These are phyloP conservation scores for Drosophila rellima DNA, from an alignment of 2,888 invertebrate species.

Conservation along the genomic window DNA sequence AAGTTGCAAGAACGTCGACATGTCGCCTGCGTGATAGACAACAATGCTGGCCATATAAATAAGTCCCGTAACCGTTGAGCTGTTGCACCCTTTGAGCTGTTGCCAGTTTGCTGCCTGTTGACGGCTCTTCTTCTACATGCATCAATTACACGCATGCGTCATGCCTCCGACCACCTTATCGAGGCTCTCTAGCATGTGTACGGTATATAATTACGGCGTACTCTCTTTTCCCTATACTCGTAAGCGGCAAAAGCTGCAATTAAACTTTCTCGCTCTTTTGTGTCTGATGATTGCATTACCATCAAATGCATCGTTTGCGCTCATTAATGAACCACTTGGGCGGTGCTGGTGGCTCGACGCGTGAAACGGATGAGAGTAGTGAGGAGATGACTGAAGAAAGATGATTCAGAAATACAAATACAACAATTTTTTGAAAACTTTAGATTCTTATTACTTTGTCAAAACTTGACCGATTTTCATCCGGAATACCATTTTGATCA, in stretches of 20 bases:
- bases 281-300: conserved; percentile 69
- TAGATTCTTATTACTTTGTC: too few relatives aligned
- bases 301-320: conserved; percentile 67
- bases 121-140: conserved; percentile 29
- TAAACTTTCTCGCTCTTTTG: conserved; percentile 78
- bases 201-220: conserved; percentile 62
- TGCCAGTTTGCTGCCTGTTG: conserved; percentile 13
- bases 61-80: conserved; percentile 40
- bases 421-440: too few relatives aligned
- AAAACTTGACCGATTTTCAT: too few relatives aligned
- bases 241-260: conserved; percentile 69
- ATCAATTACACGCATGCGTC: conserved; percentile 78
- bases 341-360: conserved; percentile 21
- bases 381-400: background rate
- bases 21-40: conserved; percentile 18
- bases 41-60: conserved; percentile 65
- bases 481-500: too few relatives aligned
- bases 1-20: conserved; percentile 30
- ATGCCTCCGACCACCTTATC: conserved; percentile 49
- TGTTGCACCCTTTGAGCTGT: background rate
- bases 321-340: conserved; percentile 62
- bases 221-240: conserved; percentile 59
- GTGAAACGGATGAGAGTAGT: background rate
- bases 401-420: background rate
- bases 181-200: conserved; percentile 8